Conservation (phyloP, 2,888 invertebrate genomes). For the Dryadula phaetusa region DNA sequence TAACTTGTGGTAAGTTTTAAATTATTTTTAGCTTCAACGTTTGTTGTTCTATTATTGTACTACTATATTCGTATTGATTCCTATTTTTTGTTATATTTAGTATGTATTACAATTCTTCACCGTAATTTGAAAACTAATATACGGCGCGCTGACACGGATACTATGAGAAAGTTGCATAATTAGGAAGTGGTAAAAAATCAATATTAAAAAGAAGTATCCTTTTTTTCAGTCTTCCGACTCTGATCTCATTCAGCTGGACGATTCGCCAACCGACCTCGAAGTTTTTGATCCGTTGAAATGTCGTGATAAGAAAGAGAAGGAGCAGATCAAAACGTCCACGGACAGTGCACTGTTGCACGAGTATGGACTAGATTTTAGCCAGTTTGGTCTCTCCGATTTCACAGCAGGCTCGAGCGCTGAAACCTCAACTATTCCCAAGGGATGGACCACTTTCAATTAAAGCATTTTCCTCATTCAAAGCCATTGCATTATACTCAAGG, state of each 20-base stretch:
- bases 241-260: constrained; percentile 78
- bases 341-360: constrained; percentile 89
- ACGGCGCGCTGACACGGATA: constrained; percentile 23
- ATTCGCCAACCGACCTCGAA: constrained; percentile 73
- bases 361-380: constrained; percentile 88
- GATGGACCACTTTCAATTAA: constrained; percentile 78
- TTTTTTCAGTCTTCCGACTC: constrained; percentile 77
- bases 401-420: constrained; percentile 59
- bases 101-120: not conserved
- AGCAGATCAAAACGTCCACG: constrained; percentile 69
- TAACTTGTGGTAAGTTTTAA: constrained; percentile 47
- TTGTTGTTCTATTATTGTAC: not conserved
- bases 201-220: constrained; percentile 62
- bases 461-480: not conserved
- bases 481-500: not conserved
- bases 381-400: constrained; percentile 78
- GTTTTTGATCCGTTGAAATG: constrained; percentile 76
- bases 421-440: constrained; percentile 65
- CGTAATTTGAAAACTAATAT: not conserved
- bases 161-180: constrained; percentile 40
- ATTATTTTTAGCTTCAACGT: constrained; percentile 15
- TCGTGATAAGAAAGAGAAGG: constrained; percentile 67
- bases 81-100: not conserved
- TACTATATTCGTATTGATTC: not conserved
- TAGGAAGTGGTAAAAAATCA: constrained; percentile 33